A percentile compares a stretch with the other conserved stretches of the same genome.
phyloP scores from a whole-genome alignment of 2,113 vertebrate species.

The Paedocypris sp. region DNA sequence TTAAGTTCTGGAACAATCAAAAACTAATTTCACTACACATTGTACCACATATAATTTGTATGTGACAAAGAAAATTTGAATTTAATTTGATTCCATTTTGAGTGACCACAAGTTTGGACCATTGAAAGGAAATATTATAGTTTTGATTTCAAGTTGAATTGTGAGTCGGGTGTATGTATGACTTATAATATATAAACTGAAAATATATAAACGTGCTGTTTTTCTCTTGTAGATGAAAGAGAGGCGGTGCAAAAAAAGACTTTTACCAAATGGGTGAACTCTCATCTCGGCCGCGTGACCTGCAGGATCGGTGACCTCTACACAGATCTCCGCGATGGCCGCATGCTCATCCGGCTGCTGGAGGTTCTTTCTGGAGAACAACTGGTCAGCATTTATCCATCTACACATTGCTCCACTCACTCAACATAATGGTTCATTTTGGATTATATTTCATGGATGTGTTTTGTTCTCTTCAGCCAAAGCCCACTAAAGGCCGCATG shows the following conservation, averaged over 20 bases:
- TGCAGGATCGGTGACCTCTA: constrained; percentile 85
- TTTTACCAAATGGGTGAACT: constrained; percentile 94
- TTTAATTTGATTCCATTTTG: no score
- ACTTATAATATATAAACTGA: no score
- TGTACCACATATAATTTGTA: no score
- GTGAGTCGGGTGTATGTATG: no score
- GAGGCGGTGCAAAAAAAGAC: constrained; percentile 94
- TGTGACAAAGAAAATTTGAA: no score
- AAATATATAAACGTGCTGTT: neutral
- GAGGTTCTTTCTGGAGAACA: constrained; percentile 87
- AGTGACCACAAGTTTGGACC: no score
- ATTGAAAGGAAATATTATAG: no score
- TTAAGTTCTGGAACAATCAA: no score
- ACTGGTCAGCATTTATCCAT: constrained; percentile 63
- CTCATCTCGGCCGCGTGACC: constrained; percentile 79
- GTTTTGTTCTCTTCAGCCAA: constrained; percentile 61
- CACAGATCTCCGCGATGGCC: constrained; percentile 81
- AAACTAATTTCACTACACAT: no score
- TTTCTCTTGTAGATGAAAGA: constrained; percentile 68
- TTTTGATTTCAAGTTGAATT: no score
- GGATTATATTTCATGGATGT: no score
- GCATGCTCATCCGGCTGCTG: constrained; percentile 80
- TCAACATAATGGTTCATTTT: neutral
- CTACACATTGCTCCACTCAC: no score
- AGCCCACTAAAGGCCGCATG: constrained; percentile 87